Percentiles rank a stretch among this genome's conserved stretches.
Evolutionary conservation across 1,140 invertebrate species (phyloP).

Genomic region (Zaprionus ghesquierei): DNA sequence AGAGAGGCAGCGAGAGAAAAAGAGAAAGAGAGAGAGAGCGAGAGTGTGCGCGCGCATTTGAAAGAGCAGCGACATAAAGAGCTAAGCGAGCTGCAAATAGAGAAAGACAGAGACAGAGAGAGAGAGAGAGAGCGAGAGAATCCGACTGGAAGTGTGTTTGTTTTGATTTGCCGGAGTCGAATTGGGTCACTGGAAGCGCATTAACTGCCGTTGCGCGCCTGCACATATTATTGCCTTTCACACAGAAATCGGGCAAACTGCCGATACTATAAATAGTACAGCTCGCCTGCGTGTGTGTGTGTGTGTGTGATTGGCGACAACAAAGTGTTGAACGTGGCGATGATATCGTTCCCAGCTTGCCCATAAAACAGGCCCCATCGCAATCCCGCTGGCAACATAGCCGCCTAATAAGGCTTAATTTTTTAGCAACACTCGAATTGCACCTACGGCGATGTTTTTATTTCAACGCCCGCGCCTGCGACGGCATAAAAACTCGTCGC

Average conservation of each 20-base stretch:
- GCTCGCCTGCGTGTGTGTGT: conserved; percentile 1
- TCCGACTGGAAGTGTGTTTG: conserved; percentile 51
- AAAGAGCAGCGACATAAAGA: too few relatives aligned
- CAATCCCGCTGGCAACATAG: neutral
- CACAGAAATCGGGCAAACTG: conserved; percentile 11
- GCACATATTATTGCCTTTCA: conserved; percentile 72
- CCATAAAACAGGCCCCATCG: neutral
- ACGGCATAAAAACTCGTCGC: too few relatives aligned
- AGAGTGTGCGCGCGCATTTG: conserved; percentile 35
- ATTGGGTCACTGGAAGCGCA: conserved; percentile 69
- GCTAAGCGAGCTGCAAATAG: neutral
- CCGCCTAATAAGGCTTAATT: conserved; percentile 58
- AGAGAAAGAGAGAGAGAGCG: conserved; percentile 11
- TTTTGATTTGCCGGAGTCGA: conserved; percentile 49
- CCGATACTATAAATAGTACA: conserved; percentile 64
- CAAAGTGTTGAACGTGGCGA: neutral
- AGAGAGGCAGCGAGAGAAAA: conserved; percentile 20
- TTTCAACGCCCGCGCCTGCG: conserved; percentile 35
- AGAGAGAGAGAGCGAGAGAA: conserved; percentile 19
- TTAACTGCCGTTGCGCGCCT: conserved; percentile 36
- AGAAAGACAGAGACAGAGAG: neutral
- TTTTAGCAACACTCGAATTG: conserved; percentile 56
- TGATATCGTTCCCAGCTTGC: conserved; percentile 16
- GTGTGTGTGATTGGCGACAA: neutral
- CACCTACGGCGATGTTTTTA: conserved; percentile 62